phyloP scores from a whole-genome alignment of 2,888 invertebrate genomes.

The Pyrrhosoma nymphula region DNA sequence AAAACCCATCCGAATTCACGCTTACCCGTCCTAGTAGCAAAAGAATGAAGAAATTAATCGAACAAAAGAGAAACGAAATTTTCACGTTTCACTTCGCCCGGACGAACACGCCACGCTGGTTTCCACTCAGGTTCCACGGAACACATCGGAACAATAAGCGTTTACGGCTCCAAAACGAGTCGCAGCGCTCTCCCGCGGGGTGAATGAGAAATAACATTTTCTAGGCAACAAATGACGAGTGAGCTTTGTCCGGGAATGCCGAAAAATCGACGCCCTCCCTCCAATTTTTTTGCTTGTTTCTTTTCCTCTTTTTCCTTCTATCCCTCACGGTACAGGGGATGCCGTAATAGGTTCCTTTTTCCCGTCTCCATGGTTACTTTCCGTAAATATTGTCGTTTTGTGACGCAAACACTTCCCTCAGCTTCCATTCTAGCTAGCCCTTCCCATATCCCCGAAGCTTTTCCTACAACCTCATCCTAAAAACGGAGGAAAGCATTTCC shows the following conservation, averaged over 20 bases:
- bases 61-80: neutral
- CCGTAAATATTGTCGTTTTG: constrained; percentile 28
- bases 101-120: neutral
- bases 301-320: neutral
- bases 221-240: neutral
- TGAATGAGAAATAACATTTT: constrained; percentile 32
- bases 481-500: neutral
- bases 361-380: neutral
- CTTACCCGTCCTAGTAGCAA: neutral
- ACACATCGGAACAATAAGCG: constrained; percentile 21
- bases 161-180: constrained; percentile 20
- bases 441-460: neutral
- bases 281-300: neutral
- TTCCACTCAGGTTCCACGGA: neutral
- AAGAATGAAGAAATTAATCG: neutral
- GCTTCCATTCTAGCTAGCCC: neutral
- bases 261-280: neutral
- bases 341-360: neutral
- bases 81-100: constrained; percentile 8
- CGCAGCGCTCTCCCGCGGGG: constrained; percentile 7
- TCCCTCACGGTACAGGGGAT: neutral
- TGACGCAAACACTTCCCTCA: neutral
- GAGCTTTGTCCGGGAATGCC: neutral
- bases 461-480: neutral
- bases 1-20: neutral